A percentile compares a stretch with the other conserved stretches of the same genome.
Evolutionary conservation across 2,888 invertebrate species (phyloP).

Genomic region (Platypus cylindrus): DNA sequence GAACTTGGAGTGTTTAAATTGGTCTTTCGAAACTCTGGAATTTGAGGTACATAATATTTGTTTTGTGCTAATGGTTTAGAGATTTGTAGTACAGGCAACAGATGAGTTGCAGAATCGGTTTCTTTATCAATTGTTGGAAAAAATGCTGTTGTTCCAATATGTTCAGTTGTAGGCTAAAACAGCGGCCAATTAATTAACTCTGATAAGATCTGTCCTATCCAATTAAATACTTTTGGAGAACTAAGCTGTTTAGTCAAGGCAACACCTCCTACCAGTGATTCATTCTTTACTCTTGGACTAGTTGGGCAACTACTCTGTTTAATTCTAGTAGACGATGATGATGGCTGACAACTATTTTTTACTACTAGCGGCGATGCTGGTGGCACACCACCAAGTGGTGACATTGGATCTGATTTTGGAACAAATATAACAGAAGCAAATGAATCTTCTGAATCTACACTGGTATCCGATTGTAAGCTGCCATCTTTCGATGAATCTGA

Average conservation of each 20-base stretch:
- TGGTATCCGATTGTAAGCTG: conserved; percentile 85
- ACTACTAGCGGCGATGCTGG: conserved; percentile 48
- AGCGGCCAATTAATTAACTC: neutral
- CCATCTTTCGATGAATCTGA: conserved; percentile 82
- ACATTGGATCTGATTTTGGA: conserved; percentile 64
- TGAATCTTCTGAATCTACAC: conserved; percentile 87
- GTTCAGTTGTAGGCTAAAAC: conserved; percentile 27
- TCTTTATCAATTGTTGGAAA: conserved; percentile 10
- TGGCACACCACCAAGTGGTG: conserved; percentile 40
- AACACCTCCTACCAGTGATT: conserved; percentile 39
- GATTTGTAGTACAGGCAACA: conserved; percentile 5
- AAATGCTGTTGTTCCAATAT: conserved; percentile 17
- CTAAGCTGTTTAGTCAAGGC: conserved; percentile 47
- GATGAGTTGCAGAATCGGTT: conserved; percentile 1
- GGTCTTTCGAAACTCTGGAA: conserved; percentile 31
- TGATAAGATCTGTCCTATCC: neutral
- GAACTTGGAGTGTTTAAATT: conserved; percentile 21
- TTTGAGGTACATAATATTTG: conserved; percentile 33
- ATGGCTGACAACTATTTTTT: conserved; percentile 48
- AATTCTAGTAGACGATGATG: conserved; percentile 65
- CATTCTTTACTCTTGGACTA: conserved; percentile 53
- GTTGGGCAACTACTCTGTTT: conserved; percentile 57
- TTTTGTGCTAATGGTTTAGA: conserved; percentile 27
- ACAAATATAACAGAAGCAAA: conserved; percentile 87
- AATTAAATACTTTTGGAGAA: conserved; percentile 36